phyloP scores from a whole-genome alignment of 2,113 vertebrate genomes.

The Hirundichthys speculiger region DNA sequence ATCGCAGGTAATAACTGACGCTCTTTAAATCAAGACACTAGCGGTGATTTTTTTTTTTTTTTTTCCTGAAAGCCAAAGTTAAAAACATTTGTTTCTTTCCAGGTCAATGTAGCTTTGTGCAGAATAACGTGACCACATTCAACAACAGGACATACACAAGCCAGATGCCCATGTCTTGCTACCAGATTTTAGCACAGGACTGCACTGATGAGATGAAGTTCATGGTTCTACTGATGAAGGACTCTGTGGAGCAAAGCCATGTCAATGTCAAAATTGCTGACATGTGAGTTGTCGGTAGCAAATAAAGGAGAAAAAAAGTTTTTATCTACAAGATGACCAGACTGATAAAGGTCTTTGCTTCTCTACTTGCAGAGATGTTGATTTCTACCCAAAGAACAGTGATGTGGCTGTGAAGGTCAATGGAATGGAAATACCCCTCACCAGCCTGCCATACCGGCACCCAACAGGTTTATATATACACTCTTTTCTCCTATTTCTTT shows the following conservation, averaged over 20 bases:
- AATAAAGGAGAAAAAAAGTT: neutral
- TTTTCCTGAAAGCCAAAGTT: neutral
- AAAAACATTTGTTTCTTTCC: neutral
- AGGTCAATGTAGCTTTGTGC: constrained; percentile 63
- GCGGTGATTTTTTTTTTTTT: neutral
- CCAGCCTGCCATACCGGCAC: constrained; percentile 67
- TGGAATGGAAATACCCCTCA: constrained; percentile 57
- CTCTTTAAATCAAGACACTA: neutral
- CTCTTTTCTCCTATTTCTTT: neutral
- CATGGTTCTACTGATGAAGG: constrained; percentile 81
- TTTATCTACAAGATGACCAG: neutral
- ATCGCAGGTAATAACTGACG: constrained; percentile 47
- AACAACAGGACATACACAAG: constrained; percentile 75
- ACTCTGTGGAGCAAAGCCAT: constrained; percentile 55
- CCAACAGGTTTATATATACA: constrained; percentile 54
- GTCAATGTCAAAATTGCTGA: constrained; percentile 79
- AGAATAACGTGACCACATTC: constrained; percentile 78
- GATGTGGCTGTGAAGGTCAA: constrained; percentile 68
- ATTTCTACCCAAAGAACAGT: constrained; percentile 42
- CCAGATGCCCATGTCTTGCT: constrained; percentile 79
- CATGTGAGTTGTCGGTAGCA: constrained; percentile 74
- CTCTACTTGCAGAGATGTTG: constrained; percentile 61
- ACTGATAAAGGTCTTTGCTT: neutral
- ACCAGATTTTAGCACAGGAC: constrained; percentile 84
- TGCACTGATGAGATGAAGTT: constrained; percentile 84